phyloP scores from a whole-genome alignment of 2,888 invertebrate species.

The Sesamia inferens region DNA sequence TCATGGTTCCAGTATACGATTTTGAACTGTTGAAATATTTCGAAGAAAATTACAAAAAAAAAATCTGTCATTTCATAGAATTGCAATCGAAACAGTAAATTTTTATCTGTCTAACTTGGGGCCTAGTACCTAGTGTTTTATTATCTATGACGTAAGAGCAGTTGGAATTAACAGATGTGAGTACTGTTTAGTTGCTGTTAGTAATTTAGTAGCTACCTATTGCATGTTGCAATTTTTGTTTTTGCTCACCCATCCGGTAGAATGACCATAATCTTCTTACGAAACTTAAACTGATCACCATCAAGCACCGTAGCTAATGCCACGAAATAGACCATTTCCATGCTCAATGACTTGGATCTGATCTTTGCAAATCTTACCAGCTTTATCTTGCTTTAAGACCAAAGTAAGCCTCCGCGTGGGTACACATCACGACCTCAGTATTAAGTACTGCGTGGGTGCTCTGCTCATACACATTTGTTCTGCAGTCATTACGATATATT shows the following conservation, averaged over 20 bases:
- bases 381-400: constrained; percentile 23
- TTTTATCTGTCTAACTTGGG: not conserved
- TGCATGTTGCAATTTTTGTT: not conserved
- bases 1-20: not conserved
- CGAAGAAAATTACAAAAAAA: not conserved
- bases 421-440: constrained; percentile 40
- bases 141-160: not conserved
- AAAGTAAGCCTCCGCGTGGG: constrained; percentile 38
- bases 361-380: constrained; percentile 39
- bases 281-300: constrained; percentile 15
- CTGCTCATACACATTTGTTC: constrained; percentile 48
- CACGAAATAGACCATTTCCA: constrained; percentile 12
- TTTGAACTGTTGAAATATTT: not conserved
- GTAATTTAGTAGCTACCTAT: not conserved
- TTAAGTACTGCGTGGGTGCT: constrained; percentile 35
- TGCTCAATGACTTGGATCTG: constrained; percentile 26
- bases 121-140: too few relatives aligned
- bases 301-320: constrained; percentile 11
- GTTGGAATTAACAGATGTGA: not conserved
- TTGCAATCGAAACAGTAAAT: not conserved
- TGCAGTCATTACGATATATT: constrained; percentile 41
- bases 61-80: not conserved
- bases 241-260: not conserved
- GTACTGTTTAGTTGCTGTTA: not conserved
- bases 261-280: constrained; percentile 18